These are phyloP conservation scores for Hoplodrina ambigua DNA, from an alignment of 2,888 invertebrate genomes.

Conservation along the genomic window DNA sequence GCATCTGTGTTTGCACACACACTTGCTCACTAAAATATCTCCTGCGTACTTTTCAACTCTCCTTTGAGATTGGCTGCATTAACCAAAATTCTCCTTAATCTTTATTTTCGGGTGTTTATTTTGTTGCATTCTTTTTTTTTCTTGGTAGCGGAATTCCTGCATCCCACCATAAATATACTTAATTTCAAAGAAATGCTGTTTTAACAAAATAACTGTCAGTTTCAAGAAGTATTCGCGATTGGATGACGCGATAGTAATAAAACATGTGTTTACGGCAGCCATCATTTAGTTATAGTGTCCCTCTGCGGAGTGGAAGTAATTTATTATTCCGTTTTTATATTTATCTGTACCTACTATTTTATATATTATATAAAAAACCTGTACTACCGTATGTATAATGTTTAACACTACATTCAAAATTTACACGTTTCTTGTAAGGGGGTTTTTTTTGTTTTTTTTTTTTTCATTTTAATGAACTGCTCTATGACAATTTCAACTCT, in stretches of 20 bases:
- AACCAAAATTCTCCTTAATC: no score
- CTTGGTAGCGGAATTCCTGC: neutral
- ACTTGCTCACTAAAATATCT: no score
- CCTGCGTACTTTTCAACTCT: no score
- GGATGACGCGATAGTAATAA: conserved; percentile 32
- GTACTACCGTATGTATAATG: no score
- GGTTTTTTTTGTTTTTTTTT: no score
- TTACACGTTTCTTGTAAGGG: no score
- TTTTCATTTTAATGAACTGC: no score
- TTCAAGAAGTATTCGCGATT: conserved; percentile 33
- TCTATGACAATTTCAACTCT: no score
- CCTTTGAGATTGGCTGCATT: no score
- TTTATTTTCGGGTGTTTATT: neutral
- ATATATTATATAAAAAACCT: neutral
- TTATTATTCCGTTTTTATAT: conserved; percentile 21
- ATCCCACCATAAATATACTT: conserved; percentile 9
- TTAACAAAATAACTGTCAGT: conserved; percentile 19
- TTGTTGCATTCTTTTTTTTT: neutral
- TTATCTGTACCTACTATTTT: conserved; percentile 5
- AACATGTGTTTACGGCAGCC: conserved; percentile 35
- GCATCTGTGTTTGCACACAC: no score
- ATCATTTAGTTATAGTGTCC: conserved; percentile 31
- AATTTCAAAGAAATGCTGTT: conserved; percentile 7
- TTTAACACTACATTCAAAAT: no score
- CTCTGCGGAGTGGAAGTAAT: conserved; percentile 7